Base-by-base conservation (phyloP, 2,113 vertebrate genomes). In the Platichthys stellatus region DNA sequence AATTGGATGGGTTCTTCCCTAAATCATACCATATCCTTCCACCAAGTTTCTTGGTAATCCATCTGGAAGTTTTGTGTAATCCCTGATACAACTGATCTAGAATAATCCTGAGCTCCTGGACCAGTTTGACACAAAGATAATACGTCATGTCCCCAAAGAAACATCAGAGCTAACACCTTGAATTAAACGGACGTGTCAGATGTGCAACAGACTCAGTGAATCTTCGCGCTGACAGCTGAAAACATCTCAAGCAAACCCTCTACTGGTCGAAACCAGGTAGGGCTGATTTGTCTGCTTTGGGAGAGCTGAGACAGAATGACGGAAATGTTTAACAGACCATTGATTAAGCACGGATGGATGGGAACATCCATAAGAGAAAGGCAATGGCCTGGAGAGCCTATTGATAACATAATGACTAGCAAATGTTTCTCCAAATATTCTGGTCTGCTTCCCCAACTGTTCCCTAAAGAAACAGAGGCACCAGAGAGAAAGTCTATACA, bases 321-420 rank as follows among this genome's bases (percentile, higher is more conserved):
- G 61, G 88, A 71, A 80, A 90, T 65, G 63, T 87, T 86, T 83
- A 90, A 84, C 80, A 78, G 72, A 60, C 63, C 92, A 93, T 92
- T 80, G 90, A 94, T 93, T 89, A 64, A 61, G 66, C 80, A 69
- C 43, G 63, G 62, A 67, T 64, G 64, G 70, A 74, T 24, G 49
- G 83, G 88, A 79, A 80, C 71, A 63, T 74, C 72, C 60, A 61
- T 88, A 77, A 82, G 84, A 80, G 66, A 85, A 90, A 88, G 80
- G 78, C 86, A 90, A 81, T 72, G 81, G 63, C 78, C 76, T 75
- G 57, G 35, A 87, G 90, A 79, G 69, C 53, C 63, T 72, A 86
- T 92, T 87, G 87, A 90, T 80, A 72, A 90, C 75, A 49, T 77
- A 84, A 86, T 83, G 76, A 88, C 81, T 47, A 13, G 69, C 45